phyloP scores from a whole-genome alignment of 1,140 invertebrate species.

The Penaeus vannamei region DNA sequence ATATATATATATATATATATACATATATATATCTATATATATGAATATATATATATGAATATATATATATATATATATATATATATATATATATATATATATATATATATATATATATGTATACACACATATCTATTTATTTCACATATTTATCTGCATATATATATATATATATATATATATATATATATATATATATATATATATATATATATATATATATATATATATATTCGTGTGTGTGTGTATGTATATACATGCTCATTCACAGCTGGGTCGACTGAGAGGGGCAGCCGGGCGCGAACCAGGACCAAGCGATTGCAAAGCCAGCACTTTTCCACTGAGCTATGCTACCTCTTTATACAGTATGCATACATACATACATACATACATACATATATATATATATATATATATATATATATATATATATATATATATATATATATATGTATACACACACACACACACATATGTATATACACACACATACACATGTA shows the following conservation, averaged over 20 bases:
- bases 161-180: slow-evolving; percentile 24
- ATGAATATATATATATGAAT: slow-evolving; percentile 5
- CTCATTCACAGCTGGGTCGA: not conserved
- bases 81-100: not conserved
- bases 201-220: not conserved
- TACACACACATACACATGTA: not conserved
- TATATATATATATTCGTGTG: slow-evolving; percentile 3
- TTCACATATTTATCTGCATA: slow-evolving; percentile 5
- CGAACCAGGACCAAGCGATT: no score
- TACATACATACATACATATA: slow-evolving; percentile 18
- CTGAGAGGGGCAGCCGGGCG: no score
- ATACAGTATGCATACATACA: not conserved
- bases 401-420: slow-evolving; percentile 24
- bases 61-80: slow-evolving; percentile 23
- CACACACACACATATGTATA: not conserved
- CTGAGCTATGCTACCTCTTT: no score
- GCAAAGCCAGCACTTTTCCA: no score
- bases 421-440: not conserved
- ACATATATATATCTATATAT: slow-evolving; percentile 2
- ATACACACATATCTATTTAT: not conserved
- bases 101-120: not conserved
- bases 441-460: not conserved
- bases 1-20: slow-evolving; percentile 7
- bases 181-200: not conserved
- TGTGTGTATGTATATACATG: not conserved